Evolutionary conservation across 2,888 invertebrate genomes (phyloP).

Genomic region (Papilio gigon): DNA sequence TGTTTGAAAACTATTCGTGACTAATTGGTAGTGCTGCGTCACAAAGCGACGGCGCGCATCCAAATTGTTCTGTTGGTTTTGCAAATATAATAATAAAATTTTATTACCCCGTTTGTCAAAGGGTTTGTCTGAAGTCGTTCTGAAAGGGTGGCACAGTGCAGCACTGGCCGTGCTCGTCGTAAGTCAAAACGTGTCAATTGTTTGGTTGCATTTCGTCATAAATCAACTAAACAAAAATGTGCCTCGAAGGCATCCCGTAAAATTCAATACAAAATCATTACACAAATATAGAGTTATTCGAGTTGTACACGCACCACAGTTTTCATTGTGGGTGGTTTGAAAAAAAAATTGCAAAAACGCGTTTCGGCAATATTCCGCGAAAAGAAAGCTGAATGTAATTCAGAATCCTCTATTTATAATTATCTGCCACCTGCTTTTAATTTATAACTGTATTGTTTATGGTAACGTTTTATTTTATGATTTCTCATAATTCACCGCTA

Average conservation of each 20-base stretch:
- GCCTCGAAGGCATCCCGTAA: constrained; percentile 66
- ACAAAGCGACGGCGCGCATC: constrained; percentile 65
- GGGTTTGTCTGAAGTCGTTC: constrained; percentile 71
- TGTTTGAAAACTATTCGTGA: constrained; percentile 58
- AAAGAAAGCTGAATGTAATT: constrained; percentile 68
- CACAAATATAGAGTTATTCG: constrained; percentile 81
- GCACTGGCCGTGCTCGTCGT: constrained; percentile 63
- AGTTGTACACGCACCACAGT: constrained; percentile 73
- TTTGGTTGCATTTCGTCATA: constrained; percentile 78
- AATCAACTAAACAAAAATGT: constrained; percentile 75
- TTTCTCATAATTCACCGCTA: not conserved
- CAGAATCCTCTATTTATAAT: constrained; percentile 58
- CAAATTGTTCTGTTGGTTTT: constrained; percentile 70
- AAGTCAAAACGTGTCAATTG: constrained; percentile 76
- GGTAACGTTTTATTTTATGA: constrained; percentile 20
- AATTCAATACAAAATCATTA: constrained; percentile 80
- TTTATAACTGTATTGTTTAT: constrained; percentile 45
- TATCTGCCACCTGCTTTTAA: constrained; percentile 64
- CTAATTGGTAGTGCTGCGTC: constrained; percentile 72
- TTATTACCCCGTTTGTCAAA: constrained; percentile 80
- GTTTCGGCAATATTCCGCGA: constrained; percentile 63
- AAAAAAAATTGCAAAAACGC: constrained; percentile 63
- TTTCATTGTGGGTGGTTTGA: constrained; percentile 74
- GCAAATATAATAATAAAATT: constrained; percentile 82
- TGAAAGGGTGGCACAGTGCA: constrained; percentile 76